These are phyloP conservation scores for Crioceris asparagi DNA, from an alignment of 2,888 invertebrate species.

Conservation along the genomic window DNA sequence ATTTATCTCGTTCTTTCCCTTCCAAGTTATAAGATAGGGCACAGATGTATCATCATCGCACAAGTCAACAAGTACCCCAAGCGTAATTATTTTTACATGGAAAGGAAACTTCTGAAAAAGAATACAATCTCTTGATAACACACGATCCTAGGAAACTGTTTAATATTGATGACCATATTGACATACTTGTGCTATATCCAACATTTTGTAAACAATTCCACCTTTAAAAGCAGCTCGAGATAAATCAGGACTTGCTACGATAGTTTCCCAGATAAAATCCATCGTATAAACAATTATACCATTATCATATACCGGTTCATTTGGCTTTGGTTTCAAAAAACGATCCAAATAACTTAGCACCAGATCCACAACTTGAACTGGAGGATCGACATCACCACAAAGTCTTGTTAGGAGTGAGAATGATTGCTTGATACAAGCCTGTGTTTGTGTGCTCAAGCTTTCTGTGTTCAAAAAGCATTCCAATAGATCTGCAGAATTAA, in stretches of 20 bases:
- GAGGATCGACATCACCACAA: too few species aligned
- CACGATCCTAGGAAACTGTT: too few species aligned
- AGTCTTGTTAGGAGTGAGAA: too few species aligned
- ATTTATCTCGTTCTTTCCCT: slow-evolving; percentile 25
- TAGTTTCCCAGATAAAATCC: slow-evolving; percentile 37
- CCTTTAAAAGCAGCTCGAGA: slow-evolving; percentile 30
- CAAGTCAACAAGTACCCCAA: slow-evolving; percentile 37
- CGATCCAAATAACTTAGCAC: slow-evolving; percentile 17
- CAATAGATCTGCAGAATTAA: too few species aligned
- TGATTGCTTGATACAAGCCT: too few species aligned
- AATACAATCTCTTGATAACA: too few species aligned
- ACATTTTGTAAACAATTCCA: slow-evolving; percentile 29
- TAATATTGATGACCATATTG: too few species aligned
- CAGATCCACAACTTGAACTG: slow-evolving; percentile 1
- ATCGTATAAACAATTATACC: slow-evolving; percentile 35
- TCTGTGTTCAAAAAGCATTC: too few species aligned
- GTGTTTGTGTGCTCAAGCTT: too few species aligned
- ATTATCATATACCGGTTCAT: slow-evolving; percentile 31
- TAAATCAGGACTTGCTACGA: slow-evolving; percentile 24
- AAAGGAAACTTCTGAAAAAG: slow-evolving; percentile 25
- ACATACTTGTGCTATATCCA: slow-evolving; percentile 32
- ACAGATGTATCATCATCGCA: slow-evolving; percentile 32
- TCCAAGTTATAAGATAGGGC: slow-evolving; percentile 40
- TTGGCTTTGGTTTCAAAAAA: slow-evolving; percentile 13
- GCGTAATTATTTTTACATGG: slow-evolving; percentile 33